phyloP scores from a whole-genome alignment of 2,797 vertebrate genomes.

The Pelobates cultripes region DNA sequence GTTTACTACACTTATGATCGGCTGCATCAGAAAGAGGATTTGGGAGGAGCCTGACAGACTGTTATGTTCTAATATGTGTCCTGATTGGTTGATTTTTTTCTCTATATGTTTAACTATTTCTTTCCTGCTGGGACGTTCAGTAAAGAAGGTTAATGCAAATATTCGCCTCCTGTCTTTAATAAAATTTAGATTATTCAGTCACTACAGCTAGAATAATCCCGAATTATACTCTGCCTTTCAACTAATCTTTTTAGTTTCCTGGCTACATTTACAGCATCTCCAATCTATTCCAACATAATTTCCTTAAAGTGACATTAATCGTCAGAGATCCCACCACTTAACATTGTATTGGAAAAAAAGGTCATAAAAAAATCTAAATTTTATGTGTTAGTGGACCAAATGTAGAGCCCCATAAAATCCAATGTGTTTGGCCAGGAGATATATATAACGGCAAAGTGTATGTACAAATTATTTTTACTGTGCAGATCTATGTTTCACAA shows the following conservation, averaged over 20 bases:
- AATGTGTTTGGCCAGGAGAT: conserved; percentile 1
- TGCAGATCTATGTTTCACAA: conserved; percentile 6
- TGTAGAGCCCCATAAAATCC: conserved; percentile 14
- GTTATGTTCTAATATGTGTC: too few species aligned
- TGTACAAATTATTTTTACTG: not conserved
- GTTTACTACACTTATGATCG: too few species aligned
- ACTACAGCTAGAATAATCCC: too few species aligned
- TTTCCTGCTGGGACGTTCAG: too few species aligned
- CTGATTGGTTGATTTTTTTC: too few species aligned
- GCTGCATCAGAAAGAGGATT: too few species aligned
- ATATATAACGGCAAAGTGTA: not conserved
- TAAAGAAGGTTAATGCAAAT: too few species aligned
- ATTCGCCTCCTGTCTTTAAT: too few species aligned
- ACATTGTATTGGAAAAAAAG: conserved; percentile 16
- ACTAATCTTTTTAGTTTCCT: conserved; percentile 39
- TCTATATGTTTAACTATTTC: too few species aligned
- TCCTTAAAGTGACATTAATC: conserved; percentile 39
- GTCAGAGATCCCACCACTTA: conserved; percentile 10
- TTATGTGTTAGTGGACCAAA: conserved; percentile 5
- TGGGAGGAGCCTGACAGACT: too few species aligned
- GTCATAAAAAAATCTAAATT: conserved; percentile 1
- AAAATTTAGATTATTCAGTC: too few species aligned
- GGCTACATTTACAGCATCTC: conserved; percentile 29
- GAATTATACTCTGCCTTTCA: conserved; percentile 20
- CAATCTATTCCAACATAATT: conserved; percentile 33